These are phyloP conservation scores for Samia ricini DNA, from an alignment of 1,140 invertebrate genomes.

Conservation along the genomic window DNA sequence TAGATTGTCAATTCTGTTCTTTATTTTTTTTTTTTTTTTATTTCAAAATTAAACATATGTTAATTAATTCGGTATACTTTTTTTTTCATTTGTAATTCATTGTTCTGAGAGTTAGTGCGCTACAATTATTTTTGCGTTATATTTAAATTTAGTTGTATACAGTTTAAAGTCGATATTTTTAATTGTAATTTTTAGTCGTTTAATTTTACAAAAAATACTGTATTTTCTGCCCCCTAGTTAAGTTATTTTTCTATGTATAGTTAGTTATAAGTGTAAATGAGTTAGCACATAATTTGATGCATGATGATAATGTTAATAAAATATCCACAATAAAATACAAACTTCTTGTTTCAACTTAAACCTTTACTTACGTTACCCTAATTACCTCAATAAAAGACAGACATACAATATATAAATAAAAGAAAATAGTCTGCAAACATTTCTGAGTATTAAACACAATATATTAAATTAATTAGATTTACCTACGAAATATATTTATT, in stretches of 20 bases:
- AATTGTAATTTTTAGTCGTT: slow-evolving; percentile 67
- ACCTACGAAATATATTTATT: too few species aligned
- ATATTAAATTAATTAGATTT: too few species aligned
- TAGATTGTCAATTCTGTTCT: slow-evolving; percentile 21
- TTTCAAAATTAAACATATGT: slow-evolving; percentile 21
- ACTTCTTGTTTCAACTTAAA: slow-evolving; percentile 43
- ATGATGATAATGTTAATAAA: slow-evolving; percentile 78
- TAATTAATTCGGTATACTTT: slow-evolving; percentile 14
- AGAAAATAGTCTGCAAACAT: too few species aligned
- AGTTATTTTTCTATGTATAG: slow-evolving; percentile 78
- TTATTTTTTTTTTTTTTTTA: slow-evolving; percentile 19
- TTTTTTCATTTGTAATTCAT: slow-evolving; percentile 20
- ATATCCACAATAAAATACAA: slow-evolving; percentile 75
- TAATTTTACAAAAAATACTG: slow-evolving; percentile 73
- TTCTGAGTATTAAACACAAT: too few species aligned
- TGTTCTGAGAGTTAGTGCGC: slow-evolving; percentile 70
- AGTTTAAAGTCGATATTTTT: slow-evolving; percentile 68
- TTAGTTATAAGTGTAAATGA: slow-evolving; percentile 77
- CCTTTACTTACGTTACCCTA: not conserved
- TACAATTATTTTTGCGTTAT: slow-evolving; percentile 56
- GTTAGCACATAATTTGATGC: slow-evolving; percentile 76
- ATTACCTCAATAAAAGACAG: not conserved
- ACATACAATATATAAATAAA: not conserved
- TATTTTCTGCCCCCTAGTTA: slow-evolving; percentile 76
- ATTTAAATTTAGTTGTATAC: slow-evolving; percentile 66